Conservation (phyloP, 2,113 vertebrate genomes). For the Callaeas wilsoni region DNA sequence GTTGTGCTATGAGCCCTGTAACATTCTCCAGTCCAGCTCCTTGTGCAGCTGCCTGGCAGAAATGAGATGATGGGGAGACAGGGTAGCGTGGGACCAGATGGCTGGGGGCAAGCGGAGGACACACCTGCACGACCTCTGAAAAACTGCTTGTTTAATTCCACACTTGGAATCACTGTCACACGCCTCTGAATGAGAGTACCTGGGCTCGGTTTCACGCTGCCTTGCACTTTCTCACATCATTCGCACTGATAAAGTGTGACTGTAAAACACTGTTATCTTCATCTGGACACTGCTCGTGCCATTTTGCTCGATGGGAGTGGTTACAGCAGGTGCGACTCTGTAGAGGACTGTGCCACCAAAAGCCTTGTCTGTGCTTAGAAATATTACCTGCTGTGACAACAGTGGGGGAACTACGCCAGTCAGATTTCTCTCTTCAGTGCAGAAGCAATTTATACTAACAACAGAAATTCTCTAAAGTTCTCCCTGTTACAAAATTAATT, state of each 20-base stretch:
- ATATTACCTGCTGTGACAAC: neutral
- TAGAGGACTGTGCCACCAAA: neutral
- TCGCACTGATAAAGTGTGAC: neutral
- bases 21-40: neutral
- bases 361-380: neutral
- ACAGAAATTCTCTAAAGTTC: neutral
- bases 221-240: neutral
- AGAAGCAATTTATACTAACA: neutral
- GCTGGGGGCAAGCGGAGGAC: neutral
- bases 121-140: neutral
- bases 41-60: neutral
- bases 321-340: neutral
- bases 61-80: neutral
- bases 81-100: neutral
- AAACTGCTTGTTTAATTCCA: neutral
- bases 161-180: neutral
- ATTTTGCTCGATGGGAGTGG: neutral
- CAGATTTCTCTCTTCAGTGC: neutral
- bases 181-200: neutral
- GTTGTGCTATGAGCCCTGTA: neutral
- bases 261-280: neutral
- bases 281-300: neutral
- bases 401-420: neutral
- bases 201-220: neutral
- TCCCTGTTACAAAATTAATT: neutral